Percentiles rank a stretch among this genome's conserved stretches.
Conservation (phyloP, 2,888 invertebrate genomes). For the Galerucella pusilla region DNA sequence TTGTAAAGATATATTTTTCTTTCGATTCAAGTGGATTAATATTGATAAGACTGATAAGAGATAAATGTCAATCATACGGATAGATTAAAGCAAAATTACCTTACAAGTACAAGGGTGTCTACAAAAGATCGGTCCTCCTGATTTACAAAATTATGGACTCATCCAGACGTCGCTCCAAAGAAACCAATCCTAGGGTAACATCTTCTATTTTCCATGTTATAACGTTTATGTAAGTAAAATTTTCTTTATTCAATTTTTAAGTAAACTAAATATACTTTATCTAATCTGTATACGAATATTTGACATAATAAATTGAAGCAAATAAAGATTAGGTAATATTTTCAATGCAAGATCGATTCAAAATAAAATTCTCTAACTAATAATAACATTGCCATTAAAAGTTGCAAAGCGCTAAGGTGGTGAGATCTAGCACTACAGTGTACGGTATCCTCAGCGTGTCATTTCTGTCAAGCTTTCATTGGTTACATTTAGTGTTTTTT, state of each 20-base stretch:
- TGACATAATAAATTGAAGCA: neutral
- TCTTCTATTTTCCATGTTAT: constrained; percentile 4
- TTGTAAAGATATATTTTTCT: neutral
- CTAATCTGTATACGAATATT: neutral
- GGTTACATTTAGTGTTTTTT: no score
- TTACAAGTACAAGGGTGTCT: neutral
- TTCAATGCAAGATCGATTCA: no score
- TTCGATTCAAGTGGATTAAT: constrained; percentile 4
- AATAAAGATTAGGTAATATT: neutral
- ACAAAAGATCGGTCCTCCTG: neutral
- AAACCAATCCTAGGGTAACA: constrained; percentile 1
- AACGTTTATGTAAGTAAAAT: constrained; percentile 10
- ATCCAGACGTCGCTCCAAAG: constrained; percentile 3
- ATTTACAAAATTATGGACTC: neutral
- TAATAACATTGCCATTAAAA: no score
- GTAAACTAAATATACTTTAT: neutral
- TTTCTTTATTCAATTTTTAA: neutral
- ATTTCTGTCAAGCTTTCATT: no score
- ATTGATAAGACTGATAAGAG: constrained; percentile 14
- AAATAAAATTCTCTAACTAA: no score
- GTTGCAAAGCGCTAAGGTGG: no score
- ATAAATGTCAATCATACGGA: neutral
- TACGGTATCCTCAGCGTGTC: no score
- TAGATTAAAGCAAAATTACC: neutral
- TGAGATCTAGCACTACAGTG: no score